A percentile compares a stretch with the other conserved stretches of the same genome.
Conservation (phyloP, 2,113 vertebrate species). For the Ophthalmolycus amberensis region DNA sequence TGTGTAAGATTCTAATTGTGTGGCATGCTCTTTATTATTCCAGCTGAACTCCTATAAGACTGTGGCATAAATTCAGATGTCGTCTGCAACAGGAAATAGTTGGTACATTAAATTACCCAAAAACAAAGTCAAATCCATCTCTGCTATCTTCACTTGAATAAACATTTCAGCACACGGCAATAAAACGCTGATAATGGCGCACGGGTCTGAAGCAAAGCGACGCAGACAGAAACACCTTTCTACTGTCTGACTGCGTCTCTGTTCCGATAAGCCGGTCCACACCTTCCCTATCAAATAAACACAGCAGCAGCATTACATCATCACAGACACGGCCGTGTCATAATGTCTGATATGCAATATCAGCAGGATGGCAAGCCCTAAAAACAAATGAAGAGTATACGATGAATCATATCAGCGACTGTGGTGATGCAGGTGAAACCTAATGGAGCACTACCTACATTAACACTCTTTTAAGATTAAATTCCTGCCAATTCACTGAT, state of each 20-base stretch:
- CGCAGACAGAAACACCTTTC: conserved; percentile 27
- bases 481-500: conserved; percentile 12
- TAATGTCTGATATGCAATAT: conserved; percentile 40
- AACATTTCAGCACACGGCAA: conserved; percentile 22
- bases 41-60: background rate
- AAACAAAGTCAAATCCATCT: background rate
- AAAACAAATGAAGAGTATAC: conserved; percentile 50
- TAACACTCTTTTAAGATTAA: background rate
- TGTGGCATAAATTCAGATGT: background rate
- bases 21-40: background rate
- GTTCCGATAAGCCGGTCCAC: conserved; percentile 41
- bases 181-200: conserved; percentile 36
- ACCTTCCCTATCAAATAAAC: conserved; percentile 33
- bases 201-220: background rate
- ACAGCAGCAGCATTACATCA: conserved; percentile 53
- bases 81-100: background rate
- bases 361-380: conserved; percentile 38
- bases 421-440: background rate
- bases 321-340: conserved; percentile 25
- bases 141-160: conserved; percentile 21
- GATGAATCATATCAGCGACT: conserved; percentile 32
- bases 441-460: background rate
- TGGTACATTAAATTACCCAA: background rate
- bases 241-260: background rate
- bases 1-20: background rate